Base-by-base conservation (phyloP, 2,113 vertebrate genomes). In the Datnioides undecimradiatus region DNA sequence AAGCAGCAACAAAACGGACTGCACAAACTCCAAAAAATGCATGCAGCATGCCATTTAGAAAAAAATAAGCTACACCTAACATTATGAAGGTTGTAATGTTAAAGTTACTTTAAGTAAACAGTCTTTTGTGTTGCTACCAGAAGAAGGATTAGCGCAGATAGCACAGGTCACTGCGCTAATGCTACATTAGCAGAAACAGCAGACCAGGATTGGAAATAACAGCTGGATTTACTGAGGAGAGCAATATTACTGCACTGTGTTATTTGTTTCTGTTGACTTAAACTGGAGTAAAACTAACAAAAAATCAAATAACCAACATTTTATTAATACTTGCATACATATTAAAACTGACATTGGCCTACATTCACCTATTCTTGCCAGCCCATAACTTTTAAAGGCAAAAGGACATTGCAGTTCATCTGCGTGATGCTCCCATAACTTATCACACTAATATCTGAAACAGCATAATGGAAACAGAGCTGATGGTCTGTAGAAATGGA, bases 201-300 rank as follows among this genome's bases (percentile, higher is more conserved):
- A 78, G 41, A 43, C 12, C 45, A 62, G 36, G 34, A 69, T 55
- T 46, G 6, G 31, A 60, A 52, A 29, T 55, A 13, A 76, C 38
- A 36, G 8, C 2, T 25, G 58, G 31, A 55, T 51, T 62, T 33
- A n/a, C 1, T 12, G 40, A 19, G 43, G n/a, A n/a, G n/a, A n/a
- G n/a, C n/a, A n/a, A n/a, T n/a, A n/a, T n/a, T n/a, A n/a, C n/a
- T n/a, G n/a, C n/a, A n/a, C n/a, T n/a, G n/a, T n/a, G n/a, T n/a
- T n/a, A n/a, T n/a, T n/a, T n/a, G n/a, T n/a, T n/a, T n/a, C n/a
- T n/a, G n/a, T n/a, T n/a, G n/a, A n/a, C n/a, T n/a, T n/a, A n/a
- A n/a, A n/a, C n/a, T n/a, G n/a, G n/a, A n/a, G n/a, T 51, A 38
- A 73, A 63, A 52, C 34, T 23, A 52, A 54, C 11, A 27, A 0